These are phyloP conservation scores for Synaphobranchus kaupii DNA, from an alignment of 2,797 vertebrate species.

Conservation along the genomic window DNA sequence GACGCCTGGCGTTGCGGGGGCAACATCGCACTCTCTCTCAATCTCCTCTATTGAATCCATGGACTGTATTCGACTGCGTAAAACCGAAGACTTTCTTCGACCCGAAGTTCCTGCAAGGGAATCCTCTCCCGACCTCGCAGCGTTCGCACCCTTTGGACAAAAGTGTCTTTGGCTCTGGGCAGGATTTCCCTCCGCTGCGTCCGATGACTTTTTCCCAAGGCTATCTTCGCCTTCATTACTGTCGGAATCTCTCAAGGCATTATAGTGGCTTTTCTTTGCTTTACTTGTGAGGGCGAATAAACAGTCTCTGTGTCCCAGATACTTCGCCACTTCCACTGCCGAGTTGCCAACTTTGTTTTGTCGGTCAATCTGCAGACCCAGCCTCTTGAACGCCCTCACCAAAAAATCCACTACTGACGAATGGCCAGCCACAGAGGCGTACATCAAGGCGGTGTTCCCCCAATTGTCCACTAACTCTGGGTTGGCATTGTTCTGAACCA, in stretches of 20 bases:
- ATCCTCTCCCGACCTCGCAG: neutral
- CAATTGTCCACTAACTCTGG: conserved; percentile 67
- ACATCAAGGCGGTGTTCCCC: conserved; percentile 73
- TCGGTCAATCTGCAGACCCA: conserved; percentile 70
- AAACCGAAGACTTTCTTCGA: conserved; percentile 36
- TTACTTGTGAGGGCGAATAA: conserved; percentile 56
- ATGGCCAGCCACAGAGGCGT: conserved; percentile 63
- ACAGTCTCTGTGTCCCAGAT: conserved; percentile 68
- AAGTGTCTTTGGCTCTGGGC: conserved; percentile 34
- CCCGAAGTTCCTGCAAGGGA: conserved; percentile 8
- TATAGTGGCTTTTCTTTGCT: conserved; percentile 46
- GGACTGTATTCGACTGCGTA: conserved; percentile 49
- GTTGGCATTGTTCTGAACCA: conserved; percentile 69
- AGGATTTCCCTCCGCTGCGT: conserved; percentile 24
- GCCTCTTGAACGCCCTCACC: conserved; percentile 73
- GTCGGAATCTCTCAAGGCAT: conserved; percentile 16
- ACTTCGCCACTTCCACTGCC: conserved; percentile 65
- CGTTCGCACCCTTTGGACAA: neutral
- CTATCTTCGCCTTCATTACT: neutral
- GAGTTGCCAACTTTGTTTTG: conserved; percentile 73
- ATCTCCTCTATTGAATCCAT: conserved; percentile 72
- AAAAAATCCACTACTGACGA: conserved; percentile 66
- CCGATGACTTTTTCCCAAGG: conserved; percentile 37
- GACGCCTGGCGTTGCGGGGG: conserved; percentile 29
- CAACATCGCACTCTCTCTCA: conserved; percentile 52